Base-by-base conservation (phyloP, 2,888 invertebrate species). In the Sympetrum striolatum region DNA sequence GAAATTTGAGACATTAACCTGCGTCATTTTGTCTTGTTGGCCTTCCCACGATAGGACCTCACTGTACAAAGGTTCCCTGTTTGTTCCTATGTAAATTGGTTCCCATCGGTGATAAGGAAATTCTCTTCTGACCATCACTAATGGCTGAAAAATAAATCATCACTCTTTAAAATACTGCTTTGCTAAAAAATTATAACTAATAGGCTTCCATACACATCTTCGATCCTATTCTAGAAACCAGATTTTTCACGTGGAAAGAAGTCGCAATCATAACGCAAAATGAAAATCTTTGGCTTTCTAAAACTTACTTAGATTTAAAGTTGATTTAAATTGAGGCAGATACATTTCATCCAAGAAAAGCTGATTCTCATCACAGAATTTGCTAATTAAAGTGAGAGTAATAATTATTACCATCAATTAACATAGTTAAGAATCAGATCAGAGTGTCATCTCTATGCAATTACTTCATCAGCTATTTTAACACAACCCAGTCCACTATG, bases 21-120 rank as follows among this genome's bases (percentile, higher is more conserved):
- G 97, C n/a, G 96, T 95, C 97, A 97, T 97, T 94, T 97, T 97
- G 92, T 97, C 97, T 93, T 97, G 97, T 79, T 95, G 95, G 0
- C 97, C 97, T 93, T 97, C 97, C 97, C 97, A 97, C 6, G 96
- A 96, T 91, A 97, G 94, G 90, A 95, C 94, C 93, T 97, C 97
- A 92, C 96, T 96, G 94, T 97, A 97, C 93, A 96, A 95, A 0
- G 97, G 97, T 92, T 97, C 97, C 91, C 95, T 95, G 92, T 96
- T 95, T 0, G 96, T 97, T 14, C 97, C 97, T 92, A 97, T 97
- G 93, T 96, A 97, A 31, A 97, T 95, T 0, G 97, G 97, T 93
- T 97, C 97, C 97, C 97, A 97, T 92, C 97, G 94, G 92, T 97
- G 96, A 94, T 96, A 96, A 0, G 97, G 97, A 93, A 96, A 96